Percentiles rank a stretch among this genome's conserved stretches.
These are phyloP conservation scores for Drosophila rufa DNA, from an alignment of 1,140 invertebrate genomes.

Conservation along the genomic window DNA sequence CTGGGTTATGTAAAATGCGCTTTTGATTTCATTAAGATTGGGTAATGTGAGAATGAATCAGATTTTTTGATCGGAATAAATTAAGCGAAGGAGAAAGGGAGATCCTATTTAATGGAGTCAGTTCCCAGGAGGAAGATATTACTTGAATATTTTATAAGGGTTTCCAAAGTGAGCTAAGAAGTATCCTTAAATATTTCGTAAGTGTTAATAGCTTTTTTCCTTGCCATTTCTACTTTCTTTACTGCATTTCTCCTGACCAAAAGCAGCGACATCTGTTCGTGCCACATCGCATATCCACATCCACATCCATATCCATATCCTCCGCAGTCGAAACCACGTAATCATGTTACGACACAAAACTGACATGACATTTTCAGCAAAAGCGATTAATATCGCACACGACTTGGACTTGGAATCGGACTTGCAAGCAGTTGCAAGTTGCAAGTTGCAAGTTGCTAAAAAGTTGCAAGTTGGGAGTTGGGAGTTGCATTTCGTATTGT, in stretches of 20 bases:
- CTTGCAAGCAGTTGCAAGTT: slow-evolving; percentile 29
- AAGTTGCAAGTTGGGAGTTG: slow-evolving; percentile 35
- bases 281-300: slow-evolving; percentile 40
- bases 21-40: slow-evolving; percentile 47
- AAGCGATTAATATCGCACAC: slow-evolving; percentile 84
- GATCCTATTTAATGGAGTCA: neutral
- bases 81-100: neutral
- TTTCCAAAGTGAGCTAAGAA: neutral
- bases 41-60: slow-evolving; percentile 15
- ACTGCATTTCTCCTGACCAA: neutral
- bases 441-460: slow-evolving; percentile 33
- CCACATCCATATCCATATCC: slow-evolving; percentile 36
- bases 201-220: neutral
- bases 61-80: slow-evolving; percentile 2
- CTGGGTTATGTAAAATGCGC: slow-evolving; percentile 16
- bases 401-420: slow-evolving; percentile 48
- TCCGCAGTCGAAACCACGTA: slow-evolving; percentile 60
- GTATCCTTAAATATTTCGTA: too few species aligned
- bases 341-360: slow-evolving; percentile 82
- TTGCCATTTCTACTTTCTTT: neutral
- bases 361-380: slow-evolving; percentile 84
- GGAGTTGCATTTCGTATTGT: slow-evolving; percentile 65
- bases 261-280: slow-evolving; percentile 35
- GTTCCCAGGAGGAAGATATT: neutral
- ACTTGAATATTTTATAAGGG: neutral